phyloP scores from a whole-genome alignment of 2,888 invertebrate species.

The Pasiphila rectangulata region DNA sequence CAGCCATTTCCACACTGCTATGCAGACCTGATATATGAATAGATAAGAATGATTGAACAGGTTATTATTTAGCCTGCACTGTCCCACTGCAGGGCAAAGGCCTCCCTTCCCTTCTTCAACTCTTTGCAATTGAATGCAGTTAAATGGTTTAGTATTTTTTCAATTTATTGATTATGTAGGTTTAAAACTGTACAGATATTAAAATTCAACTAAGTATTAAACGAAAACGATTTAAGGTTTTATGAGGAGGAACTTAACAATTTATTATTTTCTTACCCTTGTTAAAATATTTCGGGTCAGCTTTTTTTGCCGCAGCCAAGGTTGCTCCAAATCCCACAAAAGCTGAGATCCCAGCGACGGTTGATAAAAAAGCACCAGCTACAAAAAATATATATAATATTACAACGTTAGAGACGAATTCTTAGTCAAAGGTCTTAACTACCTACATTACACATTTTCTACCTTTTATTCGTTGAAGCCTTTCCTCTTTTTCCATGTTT shows the following conservation, averaged over 20 bases:
- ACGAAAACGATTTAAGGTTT: no score
- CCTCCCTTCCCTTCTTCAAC: no score
- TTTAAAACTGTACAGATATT: no score
- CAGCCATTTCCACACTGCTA: slow-evolving; percentile 82
- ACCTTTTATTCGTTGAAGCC: slow-evolving; percentile 71
- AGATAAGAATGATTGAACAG: no score
- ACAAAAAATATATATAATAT: no score
- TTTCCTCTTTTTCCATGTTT: slow-evolving; percentile 56
- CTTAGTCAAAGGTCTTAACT: background rate
- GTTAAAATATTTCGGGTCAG: slow-evolving; percentile 88
- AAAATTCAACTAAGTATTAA: background rate
- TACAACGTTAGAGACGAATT: no score
- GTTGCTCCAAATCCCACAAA: slow-evolving; percentile 91
- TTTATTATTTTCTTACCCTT: slow-evolving; percentile 73
- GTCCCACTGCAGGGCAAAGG: no score
- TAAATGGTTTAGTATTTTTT: no score
- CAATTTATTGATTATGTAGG: no score
- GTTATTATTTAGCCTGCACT: no score
- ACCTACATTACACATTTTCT: slow-evolving; percentile 17
- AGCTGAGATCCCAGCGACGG: slow-evolving; percentile 89
- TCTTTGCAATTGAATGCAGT: no score
- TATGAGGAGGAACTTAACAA: no score
- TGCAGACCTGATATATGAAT: slow-evolving; percentile 77
- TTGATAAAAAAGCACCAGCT: slow-evolving; percentile 86
- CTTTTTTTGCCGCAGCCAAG: slow-evolving; percentile 87